Base-by-base conservation (phyloP, 64 coral and sea anemone species). In the Porites lutea region DNA sequence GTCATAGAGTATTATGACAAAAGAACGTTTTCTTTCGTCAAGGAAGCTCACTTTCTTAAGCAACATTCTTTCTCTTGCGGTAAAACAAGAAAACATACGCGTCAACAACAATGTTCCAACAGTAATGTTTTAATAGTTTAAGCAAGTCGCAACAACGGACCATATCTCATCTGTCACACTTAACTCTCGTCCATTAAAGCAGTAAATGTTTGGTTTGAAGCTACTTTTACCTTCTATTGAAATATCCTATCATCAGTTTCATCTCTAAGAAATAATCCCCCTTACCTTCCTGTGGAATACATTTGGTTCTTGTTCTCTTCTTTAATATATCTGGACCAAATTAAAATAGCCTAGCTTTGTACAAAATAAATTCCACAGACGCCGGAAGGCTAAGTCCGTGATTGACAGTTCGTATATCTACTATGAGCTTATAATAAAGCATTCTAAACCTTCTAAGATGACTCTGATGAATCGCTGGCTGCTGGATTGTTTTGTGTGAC, bases 341-440 rank as follows among this genome's bases (percentile, higher is more conserved):
- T 84, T 84, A 84, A 22, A 84, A 84, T 51, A 84, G 19, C 81
- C 81, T 84, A 84, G 81, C 81, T 84, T 84, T 84, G 21, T 84
- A 84, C 81, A 84, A 84, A 84, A 84, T 84, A 67, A 68, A 49
- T 69, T 84, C 63, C 61, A 63, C 63, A 84, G 21, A 46, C 23
- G 47, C 73, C 71, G 46, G 48, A 5, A 2, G 45, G 45, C 79
- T 4, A 11, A 12, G 47, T 69, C 45, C 81, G 46, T 8, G 61
- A 51, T 22, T 67, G 20, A 69, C 45, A 84, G 81, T 84, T 19
- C 52, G 81, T 69, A 13, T 50, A 68, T 68, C 62, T n/a, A 51
- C 81, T 69, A 70, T 47, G 2, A 52, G 61, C 52, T 69, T 68
- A 18, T 84, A 52, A n/a, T 68, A 8, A 46, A 84, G 52, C 52